Base-by-base conservation (phyloP, 2,888 invertebrate genomes). In the Latrodectus elegans region DNA sequence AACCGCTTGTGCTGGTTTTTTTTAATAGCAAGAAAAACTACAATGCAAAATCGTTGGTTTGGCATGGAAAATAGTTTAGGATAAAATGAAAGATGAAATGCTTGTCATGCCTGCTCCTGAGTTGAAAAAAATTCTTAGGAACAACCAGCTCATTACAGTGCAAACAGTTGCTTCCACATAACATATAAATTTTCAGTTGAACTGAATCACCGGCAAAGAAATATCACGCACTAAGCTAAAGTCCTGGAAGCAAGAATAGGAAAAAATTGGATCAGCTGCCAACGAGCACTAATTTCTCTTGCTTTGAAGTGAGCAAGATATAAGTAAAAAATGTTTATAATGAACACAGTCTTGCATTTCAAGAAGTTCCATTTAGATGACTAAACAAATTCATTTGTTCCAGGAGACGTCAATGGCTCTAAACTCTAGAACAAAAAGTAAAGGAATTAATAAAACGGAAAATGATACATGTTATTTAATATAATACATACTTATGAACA, bases 351-450 rank as follows among this genome's bases (percentile, higher is more conserved):
- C 86, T 86, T 86, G 86, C 81, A 51, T 70, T 79, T 87, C 83
- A 73, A 75, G 75, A 38, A 67, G 82, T 65, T 52, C 38, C 67
- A 12, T 53, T 60, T 71, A 70, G 9, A 80, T 65, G 68, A 67
- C 78, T 94, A 96, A 94, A 96, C 96, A 93, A 95, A 95, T 92
- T 96, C 95, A 93, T 95, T 95, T 92, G 95, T 95, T 92, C 95
- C 95, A 92, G 95, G 95, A 92, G 95, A 95, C 91, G 95, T 96
- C 92, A 96, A 94, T 90, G 96, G 96, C 94, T 96, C 95, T 93
- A 95, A 95, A 91, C 95, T 95, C 96, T 96, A 94, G n/a, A 95
- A 91, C 90, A 92, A 92, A 92, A 92, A 91, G 91, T 90, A 90
- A 84, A 91, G 83, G 83, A 87, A 90, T 80, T 22, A 71, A 22